Percentiles rank a stretch among this genome's conserved stretches.
These are phyloP conservation scores for Bradynema listronoti DNA, from an alignment of 1,140 invertebrate species.

Conservation along the genomic window DNA sequence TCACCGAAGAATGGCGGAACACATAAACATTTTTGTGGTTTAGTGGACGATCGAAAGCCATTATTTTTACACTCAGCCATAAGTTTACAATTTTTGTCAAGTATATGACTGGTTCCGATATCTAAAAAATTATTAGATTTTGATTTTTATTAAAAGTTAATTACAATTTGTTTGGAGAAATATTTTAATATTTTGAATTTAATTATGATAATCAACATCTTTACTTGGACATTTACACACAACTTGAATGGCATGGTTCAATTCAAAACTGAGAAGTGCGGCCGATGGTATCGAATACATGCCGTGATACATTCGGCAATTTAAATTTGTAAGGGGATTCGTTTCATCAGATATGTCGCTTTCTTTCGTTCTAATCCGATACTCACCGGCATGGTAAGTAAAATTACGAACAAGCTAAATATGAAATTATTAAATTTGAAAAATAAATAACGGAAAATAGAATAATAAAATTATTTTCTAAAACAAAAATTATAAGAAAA, in stretches of 20 bases:
- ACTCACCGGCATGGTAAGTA: too few relatives aligned
- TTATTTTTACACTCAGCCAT: slow-evolving; percentile 51
- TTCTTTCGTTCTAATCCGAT: too few relatives aligned
- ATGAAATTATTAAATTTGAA: too few relatives aligned
- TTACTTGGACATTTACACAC: slow-evolving; percentile 46
- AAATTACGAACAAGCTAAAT: too few relatives aligned
- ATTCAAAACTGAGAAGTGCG: slow-evolving; percentile 21
- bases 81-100: slow-evolving; percentile 48
- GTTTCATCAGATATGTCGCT: too few relatives aligned
- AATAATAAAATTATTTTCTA: too few relatives aligned
- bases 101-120: slow-evolving; percentile 20
- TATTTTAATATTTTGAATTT: slow-evolving; percentile 12
- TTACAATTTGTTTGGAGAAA: slow-evolving; percentile 20
- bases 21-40: slow-evolving; percentile 41
- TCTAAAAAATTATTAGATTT: slow-evolving; percentile 12
- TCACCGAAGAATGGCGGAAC: slow-evolving; percentile 55
- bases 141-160: slow-evolving; percentile 4
- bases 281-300: slow-evolving; percentile 26
- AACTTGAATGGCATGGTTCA: slow-evolving; percentile 24
- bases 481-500: too few relatives aligned
- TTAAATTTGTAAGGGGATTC: too few relatives aligned
- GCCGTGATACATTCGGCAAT: too few relatives aligned
- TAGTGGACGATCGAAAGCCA: slow-evolving; percentile 41
- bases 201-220: slow-evolving; percentile 16
- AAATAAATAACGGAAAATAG: too few relatives aligned